Conservation (phyloP, 2,113 vertebrate species). For the Silurus meridionalis region DNA sequence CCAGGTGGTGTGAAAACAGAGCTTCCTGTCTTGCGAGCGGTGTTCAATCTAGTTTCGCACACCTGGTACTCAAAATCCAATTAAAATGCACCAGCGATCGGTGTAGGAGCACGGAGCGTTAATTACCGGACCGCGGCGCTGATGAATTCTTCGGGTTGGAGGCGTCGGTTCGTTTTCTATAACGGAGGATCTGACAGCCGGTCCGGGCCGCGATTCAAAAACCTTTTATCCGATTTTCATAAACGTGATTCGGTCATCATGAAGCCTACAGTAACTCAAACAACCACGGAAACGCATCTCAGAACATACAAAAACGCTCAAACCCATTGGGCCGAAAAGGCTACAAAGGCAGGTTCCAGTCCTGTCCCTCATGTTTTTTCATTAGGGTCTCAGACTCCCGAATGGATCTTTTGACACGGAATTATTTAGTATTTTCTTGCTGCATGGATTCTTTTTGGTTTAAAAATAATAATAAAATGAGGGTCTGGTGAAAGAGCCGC, state of each 20-base stretch:
- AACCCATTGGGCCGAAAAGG: background rate
- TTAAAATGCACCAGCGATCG: constrained; percentile 2
- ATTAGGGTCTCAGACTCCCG: no score
- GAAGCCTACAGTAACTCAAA: background rate
- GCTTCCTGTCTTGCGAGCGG: constrained; percentile 38
- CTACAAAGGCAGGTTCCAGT: background rate
- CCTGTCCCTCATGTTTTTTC: background rate
- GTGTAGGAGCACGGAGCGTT: background rate
- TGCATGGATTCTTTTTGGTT: background rate
- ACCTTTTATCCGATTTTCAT: no score
- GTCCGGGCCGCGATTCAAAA: background rate
- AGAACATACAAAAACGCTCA: background rate
- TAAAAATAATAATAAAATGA: background rate
- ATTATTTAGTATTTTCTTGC: background rate
- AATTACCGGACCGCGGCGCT: background rate
- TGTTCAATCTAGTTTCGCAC: constrained; percentile 43
- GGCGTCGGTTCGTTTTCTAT: background rate
- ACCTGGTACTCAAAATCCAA: constrained; percentile 45
- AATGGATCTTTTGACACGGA: background rate
- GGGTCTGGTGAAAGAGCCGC: background rate
- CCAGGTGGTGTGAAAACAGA: constrained; percentile 44
- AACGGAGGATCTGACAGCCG: background rate
- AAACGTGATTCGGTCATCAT: background rate
- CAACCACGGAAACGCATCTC: background rate
- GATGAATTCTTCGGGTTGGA: background rate